Evolutionary conservation across 2,888 invertebrate genomes (phyloP).

Genomic region (Drosophila kanekoi): DNA sequence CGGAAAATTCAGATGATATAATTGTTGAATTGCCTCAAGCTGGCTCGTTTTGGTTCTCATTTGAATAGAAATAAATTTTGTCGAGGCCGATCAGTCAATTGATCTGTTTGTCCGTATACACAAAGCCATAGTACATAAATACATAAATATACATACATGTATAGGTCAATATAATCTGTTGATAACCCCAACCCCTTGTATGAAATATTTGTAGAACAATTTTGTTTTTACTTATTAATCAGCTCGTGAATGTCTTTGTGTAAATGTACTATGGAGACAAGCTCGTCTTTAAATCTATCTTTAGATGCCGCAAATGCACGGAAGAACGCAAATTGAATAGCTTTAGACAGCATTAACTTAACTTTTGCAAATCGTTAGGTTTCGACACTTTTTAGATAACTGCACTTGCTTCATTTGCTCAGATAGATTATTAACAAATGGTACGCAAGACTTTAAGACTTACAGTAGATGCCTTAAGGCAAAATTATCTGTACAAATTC

Average conservation of each 20-base stretch:
- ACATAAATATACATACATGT: neutral
- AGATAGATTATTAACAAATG: neutral
- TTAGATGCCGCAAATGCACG: neutral
- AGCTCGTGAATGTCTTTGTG: constrained; percentile 1
- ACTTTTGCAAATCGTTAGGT: too few relatives aligned
- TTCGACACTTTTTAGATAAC: neutral
- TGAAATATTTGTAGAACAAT: constrained; percentile 5
- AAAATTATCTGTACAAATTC: constrained; percentile 24
- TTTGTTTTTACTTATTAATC: constrained; percentile 19
- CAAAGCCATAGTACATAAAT: constrained; percentile 5
- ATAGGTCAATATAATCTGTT: neutral
- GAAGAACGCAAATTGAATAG: too few relatives aligned
- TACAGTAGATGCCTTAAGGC: constrained; percentile 6
- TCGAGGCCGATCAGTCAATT: constrained; percentile 23
- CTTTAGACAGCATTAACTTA: too few relatives aligned
- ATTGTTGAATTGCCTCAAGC: constrained; percentile 30
- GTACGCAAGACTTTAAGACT: neutral
- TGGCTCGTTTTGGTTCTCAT: constrained; percentile 39
- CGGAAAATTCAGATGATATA: constrained; percentile 14
- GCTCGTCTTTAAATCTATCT: neutral
- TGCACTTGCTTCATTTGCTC: constrained; percentile 2
- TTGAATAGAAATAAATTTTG: constrained; percentile 20
- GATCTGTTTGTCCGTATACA: constrained; percentile 8
- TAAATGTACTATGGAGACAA: neutral
- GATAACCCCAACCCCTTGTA: constrained; percentile 47